phyloP scores from a whole-genome alignment of 2,888 invertebrate species.

The Prosopocoilus inquinatus region DNA sequence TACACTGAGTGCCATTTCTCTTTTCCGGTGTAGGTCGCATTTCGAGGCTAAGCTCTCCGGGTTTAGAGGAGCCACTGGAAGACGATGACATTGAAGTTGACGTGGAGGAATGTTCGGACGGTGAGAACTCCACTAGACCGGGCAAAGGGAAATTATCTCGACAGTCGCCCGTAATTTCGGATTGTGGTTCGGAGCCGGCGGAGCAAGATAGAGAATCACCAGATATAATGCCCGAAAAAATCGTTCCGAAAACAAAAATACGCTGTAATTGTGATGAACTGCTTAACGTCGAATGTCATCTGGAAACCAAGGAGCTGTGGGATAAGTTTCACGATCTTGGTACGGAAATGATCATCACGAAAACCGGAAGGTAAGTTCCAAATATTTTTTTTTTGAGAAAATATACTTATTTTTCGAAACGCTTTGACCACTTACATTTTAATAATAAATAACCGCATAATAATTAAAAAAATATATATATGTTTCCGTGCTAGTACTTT shows the following conservation, averaged over 20 bases:
- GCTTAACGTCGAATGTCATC: slow-evolving; percentile 64
- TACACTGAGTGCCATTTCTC: neutral
- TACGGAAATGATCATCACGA: slow-evolving; percentile 85
- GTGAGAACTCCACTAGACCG: slow-evolving; percentile 50
- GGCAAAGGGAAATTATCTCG: slow-evolving; percentile 32
- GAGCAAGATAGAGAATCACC: slow-evolving; percentile 47
- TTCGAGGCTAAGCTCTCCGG: slow-evolving; percentile 49
- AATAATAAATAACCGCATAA: no score
- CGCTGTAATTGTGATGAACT: slow-evolving; percentile 66
- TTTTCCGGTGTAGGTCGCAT: slow-evolving; percentile 28
- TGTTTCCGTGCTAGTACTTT: no score
- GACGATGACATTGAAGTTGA: slow-evolving; percentile 59
- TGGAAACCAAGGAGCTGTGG: slow-evolving; percentile 81
- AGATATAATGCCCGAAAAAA: slow-evolving; percentile 41
- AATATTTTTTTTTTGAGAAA: slow-evolving; percentile 1
- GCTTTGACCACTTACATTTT: neutral
- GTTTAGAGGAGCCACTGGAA: slow-evolving; percentile 50
- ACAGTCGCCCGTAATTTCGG: slow-evolving; percentile 44
- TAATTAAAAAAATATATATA: no score
- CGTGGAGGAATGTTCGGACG: slow-evolving; percentile 60
- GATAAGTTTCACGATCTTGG: slow-evolving; percentile 76
- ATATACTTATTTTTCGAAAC: neutral
- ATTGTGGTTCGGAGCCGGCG: slow-evolving; percentile 46
- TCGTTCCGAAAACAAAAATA: slow-evolving; percentile 47
- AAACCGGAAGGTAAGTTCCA: slow-evolving; percentile 70